phyloP scores from a whole-genome alignment of 2,113 vertebrate genomes.

The Erinaceus europaeus region DNA sequence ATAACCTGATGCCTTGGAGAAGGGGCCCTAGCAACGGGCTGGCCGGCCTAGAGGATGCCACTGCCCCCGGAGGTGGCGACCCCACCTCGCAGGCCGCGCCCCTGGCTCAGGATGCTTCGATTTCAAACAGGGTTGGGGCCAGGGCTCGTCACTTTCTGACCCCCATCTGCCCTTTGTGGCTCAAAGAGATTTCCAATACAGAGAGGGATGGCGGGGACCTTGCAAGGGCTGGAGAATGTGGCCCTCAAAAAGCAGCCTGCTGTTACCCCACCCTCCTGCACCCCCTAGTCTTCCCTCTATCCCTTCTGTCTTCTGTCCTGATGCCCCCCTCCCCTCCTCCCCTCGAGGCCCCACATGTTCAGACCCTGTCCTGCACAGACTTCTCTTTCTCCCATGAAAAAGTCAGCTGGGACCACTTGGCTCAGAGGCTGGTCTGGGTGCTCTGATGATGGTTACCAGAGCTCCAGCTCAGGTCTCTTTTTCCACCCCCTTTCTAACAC shows the following conservation, averaged over 20 bases:
- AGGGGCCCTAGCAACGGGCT: constrained; percentile 73
- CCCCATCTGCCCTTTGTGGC: constrained; percentile 62
- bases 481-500: not conserved
- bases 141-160: constrained; percentile 49
- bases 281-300: not conserved
- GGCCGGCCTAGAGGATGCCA: constrained; percentile 34
- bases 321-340: not conserved
- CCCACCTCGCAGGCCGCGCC: constrained; percentile 63
- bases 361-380: not conserved
- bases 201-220: constrained; percentile 59
- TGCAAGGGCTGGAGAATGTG: constrained; percentile 13
- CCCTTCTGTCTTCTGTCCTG: not conserved
- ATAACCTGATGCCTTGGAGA: constrained; percentile 90
- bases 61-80: constrained; percentile 71
- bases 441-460: not conserved
- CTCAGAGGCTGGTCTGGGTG: not conserved
- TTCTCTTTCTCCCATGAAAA: not conserved
- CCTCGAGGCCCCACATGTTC: too few relatives aligned
- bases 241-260: not conserved
- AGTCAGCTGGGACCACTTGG: not conserved
- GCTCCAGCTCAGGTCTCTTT: not conserved
- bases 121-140: constrained; percentile 71
- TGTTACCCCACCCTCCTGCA: not conserved
- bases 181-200: constrained; percentile 71
- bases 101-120: constrained; percentile 58